These are phyloP conservation scores for Balearica regulorum DNA, from an alignment of 2,797 vertebrate species.

Conservation along the genomic window DNA sequence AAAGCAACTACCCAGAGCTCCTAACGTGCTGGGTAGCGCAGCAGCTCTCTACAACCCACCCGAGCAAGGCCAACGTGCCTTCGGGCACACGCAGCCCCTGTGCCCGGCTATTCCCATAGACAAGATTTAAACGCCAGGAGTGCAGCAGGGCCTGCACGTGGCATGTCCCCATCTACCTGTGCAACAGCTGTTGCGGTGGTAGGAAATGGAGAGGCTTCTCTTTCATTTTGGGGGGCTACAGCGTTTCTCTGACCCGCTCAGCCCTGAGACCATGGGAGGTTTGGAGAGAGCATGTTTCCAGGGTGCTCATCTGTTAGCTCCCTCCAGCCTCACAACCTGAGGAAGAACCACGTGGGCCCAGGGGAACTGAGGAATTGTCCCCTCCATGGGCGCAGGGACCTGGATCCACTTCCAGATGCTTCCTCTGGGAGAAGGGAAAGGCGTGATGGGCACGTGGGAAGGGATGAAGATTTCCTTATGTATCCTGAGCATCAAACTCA, in stretches of 20 bases:
- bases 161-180: accelerated
- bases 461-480: not conserved
- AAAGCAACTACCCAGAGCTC: not conserved
- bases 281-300: not conserved
- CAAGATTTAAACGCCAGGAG: not conserved
- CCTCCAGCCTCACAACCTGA: not conserved
- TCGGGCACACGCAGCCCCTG: not conserved
- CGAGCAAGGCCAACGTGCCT: not conserved
- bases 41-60: not conserved
- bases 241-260: not conserved
- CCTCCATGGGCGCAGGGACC: not conserved
- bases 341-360: not conserved
- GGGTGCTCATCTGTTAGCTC: not conserved
- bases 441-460: not conserved
- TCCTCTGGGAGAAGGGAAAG: not conserved
- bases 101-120: not conserved
- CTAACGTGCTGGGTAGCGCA: accelerated
- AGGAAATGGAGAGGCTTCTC: not conserved
- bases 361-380: not conserved
- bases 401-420: not conserved
- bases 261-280: accelerated
- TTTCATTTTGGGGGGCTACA: not conserved
- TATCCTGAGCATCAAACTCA: not conserved
- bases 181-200: not conserved
- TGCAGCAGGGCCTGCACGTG: not conserved